Base-by-base conservation (phyloP, 2,113 vertebrate genomes). In the Lycaon pictus region DNA sequence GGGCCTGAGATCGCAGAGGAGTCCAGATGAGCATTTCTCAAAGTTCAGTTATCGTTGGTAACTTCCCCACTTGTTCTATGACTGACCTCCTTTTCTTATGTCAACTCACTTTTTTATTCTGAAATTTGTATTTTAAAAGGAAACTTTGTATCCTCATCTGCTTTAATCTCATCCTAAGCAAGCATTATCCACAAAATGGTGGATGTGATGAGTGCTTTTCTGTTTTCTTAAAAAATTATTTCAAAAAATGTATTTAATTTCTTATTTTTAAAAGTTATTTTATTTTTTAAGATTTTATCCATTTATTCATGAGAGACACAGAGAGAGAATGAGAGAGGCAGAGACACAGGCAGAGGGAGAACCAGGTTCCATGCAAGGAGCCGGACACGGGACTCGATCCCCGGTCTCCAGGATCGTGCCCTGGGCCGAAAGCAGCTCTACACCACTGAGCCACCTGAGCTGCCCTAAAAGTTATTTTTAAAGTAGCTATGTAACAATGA, bases 61-160 rank as follows among this genome's bases (percentile, higher is more conserved):
- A 7, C 35, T 56, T 37, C 32, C 20, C 43, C 7, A 9, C 55
- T 48, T 53, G 20, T 58, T 92, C 88, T 22, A 15, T 11, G 55
- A 72, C 71, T 10, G 20, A 51, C 23, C 79, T 48, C 77, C 79
- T 77, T 83, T 71, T 79, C 84, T 60, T 60, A 32, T 0, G 35
- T 53, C 20, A 74, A 60, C 37, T 88, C 71, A 37, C 5, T 62
- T 35, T 63, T 90, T 87, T 43, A 90, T 58, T 60, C 65, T 25
- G 2, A 92, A 92, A 53, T 29, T 69, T 94, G 84, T 72, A 79
- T 53, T 95, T 94, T 85, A 67, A 88, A 90, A 87, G 56, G 37
- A 90, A 81, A 80, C 27, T 67, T 90, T 3, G 11, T 51, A 80
- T 69, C 37, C 19, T 88, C 83, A 88, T 13, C 27, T 76, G 37